These are phyloP conservation scores for Pseudoatta argentina DNA, from an alignment of 1,140 invertebrate species.

Conservation along the genomic window DNA sequence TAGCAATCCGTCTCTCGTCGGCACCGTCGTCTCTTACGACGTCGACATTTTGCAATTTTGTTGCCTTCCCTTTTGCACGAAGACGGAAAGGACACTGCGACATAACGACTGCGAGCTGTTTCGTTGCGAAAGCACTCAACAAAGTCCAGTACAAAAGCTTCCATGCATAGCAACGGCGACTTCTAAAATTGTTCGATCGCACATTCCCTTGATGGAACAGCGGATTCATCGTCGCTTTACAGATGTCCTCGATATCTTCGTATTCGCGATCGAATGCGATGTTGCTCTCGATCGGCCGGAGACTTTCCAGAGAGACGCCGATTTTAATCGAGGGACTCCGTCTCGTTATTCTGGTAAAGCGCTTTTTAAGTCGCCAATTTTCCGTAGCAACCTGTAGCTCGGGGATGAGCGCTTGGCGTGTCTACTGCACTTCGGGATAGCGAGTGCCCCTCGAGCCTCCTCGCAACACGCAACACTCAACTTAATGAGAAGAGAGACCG, in stretches of 20 bases:
- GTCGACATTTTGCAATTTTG: slow-evolving; percentile 46
- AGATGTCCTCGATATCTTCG: background rate
- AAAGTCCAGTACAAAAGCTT: slow-evolving; percentile 13
- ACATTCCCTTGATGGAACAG: slow-evolving; percentile 17
- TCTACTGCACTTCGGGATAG: slow-evolving; percentile 81
- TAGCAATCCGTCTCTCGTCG: slow-evolving; percentile 44
- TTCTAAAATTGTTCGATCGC: slow-evolving; percentile 51
- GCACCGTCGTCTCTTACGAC: slow-evolving; percentile 28
- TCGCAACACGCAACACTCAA: slow-evolving; percentile 84
- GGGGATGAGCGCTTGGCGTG: slow-evolving; percentile 77
- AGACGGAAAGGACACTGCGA: slow-evolving; percentile 8
- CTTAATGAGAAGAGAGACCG: slow-evolving; percentile 84
- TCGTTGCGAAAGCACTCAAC: slow-evolving; percentile 13
- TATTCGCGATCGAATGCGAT: background rate
- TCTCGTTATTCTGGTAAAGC: slow-evolving; percentile 78
- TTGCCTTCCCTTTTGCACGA: slow-evolving; percentile 26
- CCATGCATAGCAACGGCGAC: slow-evolving; percentile 5
- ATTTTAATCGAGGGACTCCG: slow-evolving; percentile 70
- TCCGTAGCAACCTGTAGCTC: slow-evolving; percentile 84
- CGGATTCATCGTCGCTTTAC: background rate
- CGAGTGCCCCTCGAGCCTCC: slow-evolving; percentile 83
- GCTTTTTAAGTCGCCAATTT: slow-evolving; percentile 83
- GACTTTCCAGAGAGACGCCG: background rate
- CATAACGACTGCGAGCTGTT: slow-evolving; percentile 21
- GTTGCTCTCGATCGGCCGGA: too few species aligned